Evolutionary conservation across 2,113 vertebrate species (phyloP), one percentile per base, ranked within the genome.

Genomic region (Oncorhynchus kisutch): DNA sequence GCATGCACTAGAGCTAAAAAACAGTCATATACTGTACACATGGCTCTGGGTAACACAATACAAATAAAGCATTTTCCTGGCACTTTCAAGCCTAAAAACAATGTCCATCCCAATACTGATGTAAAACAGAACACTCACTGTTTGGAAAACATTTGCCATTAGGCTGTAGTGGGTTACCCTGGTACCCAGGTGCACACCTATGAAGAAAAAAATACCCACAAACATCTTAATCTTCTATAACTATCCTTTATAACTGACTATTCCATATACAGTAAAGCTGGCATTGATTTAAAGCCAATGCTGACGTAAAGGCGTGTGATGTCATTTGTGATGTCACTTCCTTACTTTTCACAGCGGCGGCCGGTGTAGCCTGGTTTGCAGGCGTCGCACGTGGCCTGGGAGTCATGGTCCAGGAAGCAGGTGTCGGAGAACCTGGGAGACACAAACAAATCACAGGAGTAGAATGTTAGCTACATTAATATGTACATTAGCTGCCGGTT

Each of bases 401-500:
- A 92, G 0, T 99, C 97, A 0, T 94, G 93, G 81, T 98, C 96
- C 91, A 99, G 66, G 87, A 98, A 98, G 88, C 97, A 99, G 0
- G 96, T 96, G 74, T 95, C 93, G 0, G 97, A 99, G 77, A 98
- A 98, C 78, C 97, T 98, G 75, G 67, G 2, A 78, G 29, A 11
- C 39, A 11, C 66, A 70, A 31, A 69, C 60, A 48, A 51, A 57
- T 3, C 20, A 59, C 24, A 70, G 39, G 9, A 45, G 39, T 45
- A 45, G 39, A 45, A 0, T 5, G 45, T 80, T 57, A 85, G 81
- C 27, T 62, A 12, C n/a, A 13, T 59, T 65, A 34, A 3, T 74
- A 70, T 16, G 27, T 54, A 45, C 39, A 45, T 45, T 45, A 2
- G 39, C 39, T 45, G 39, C 6, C 5, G 20, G 39, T 87, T 77